Base-by-base conservation (phyloP, 2,797 vertebrate species). In the Perodicticus potto region DNA sequence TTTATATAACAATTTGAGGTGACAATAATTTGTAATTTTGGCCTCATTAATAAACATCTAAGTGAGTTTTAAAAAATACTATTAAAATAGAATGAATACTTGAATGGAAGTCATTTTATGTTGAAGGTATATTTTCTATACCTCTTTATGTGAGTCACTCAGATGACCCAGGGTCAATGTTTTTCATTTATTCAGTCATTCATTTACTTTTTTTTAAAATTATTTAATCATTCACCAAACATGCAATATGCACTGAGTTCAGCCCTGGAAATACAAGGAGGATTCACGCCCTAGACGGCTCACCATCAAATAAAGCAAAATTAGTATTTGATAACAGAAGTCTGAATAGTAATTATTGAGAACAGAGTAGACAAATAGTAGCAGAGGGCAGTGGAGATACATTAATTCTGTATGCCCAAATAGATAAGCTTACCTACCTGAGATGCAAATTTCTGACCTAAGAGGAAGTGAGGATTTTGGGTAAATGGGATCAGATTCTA, bases 121-220 rank as follows among this genome's bases (percentile, higher is more conserved):
- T 76, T 74, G 76, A 70, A 57, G 5, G 29, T 53, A 91, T 82
- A 27, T 57, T 93, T 83, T 32, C 23, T 83, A 2, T 59, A 40
- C 55, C 9, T 20, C 0, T 61, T 93, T 61, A 70, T 40, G 5
- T 32, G 72, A 57, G 32, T 25, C 22, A 63, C 2, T 72, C 23
- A 89, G 45, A 84, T 55, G 4, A 86, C 53, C 9, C 23, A 5
- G 2, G 25, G 12, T 55, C 12, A 29, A 32, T 89, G 76, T 63
- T 20, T 61, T 89, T 69, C 5, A 27, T 49, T 63, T 91, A 72
- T 59, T 72, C 14, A 63, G 63, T 37, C 34, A 53, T 34, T 77
- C 25, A 63, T n/a, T 80, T 74, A 37, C n/a, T n/a, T 40, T 40
- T 88, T 95, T 86, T 90, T 3, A 86, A 63, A 86, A 63, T 81